These are phyloP conservation scores for Ennomos erosarius DNA, from an alignment of 2,888 invertebrate genomes.

Conservation along the genomic window DNA sequence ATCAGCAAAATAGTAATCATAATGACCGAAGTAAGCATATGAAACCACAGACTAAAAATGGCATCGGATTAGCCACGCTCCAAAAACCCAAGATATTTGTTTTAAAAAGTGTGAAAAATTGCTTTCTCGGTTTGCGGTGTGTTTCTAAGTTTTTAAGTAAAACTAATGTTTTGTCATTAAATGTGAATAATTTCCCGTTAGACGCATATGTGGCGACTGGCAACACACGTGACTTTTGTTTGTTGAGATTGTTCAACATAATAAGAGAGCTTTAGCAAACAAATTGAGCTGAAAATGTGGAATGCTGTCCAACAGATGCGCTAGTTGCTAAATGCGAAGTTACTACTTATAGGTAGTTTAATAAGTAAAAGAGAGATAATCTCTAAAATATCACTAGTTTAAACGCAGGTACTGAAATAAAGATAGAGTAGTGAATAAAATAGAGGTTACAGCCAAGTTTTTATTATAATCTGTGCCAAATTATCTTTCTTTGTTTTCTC, in stretches of 20 bases:
- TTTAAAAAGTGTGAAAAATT: slow-evolving; percentile 81
- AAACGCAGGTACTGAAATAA: too few species aligned
- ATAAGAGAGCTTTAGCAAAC: slow-evolving; percentile 56
- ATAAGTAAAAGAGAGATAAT: too few species aligned
- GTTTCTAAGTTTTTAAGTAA: slow-evolving; percentile 68
- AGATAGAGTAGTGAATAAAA: too few species aligned
- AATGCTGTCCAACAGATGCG: slow-evolving; percentile 9
- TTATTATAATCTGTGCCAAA: too few species aligned
- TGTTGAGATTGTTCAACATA: slow-evolving; percentile 41
- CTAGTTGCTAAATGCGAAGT: background rate
- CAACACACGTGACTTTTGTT: slow-evolving; percentile 70
- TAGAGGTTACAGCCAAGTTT: too few species aligned
- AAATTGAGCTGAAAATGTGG: slow-evolving; percentile 47
- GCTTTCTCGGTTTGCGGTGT: slow-evolving; percentile 75
- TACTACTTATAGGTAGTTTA: too few species aligned
- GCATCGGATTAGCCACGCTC: slow-evolving; percentile 61
- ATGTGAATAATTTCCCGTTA: slow-evolving; percentile 62
- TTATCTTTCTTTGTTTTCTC: too few species aligned
- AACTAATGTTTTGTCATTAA: slow-evolving; percentile 79
- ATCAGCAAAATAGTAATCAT: slow-evolving; percentile 50
- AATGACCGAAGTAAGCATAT: slow-evolving; percentile 29
- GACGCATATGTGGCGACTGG: slow-evolving; percentile 61
- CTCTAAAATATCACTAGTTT: too few species aligned
- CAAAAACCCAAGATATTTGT: slow-evolving; percentile 74
- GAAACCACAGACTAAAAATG: slow-evolving; percentile 52